phyloP scores from a whole-genome alignment of 1,140 invertebrate species.

The Zaprionus taronus region DNA sequence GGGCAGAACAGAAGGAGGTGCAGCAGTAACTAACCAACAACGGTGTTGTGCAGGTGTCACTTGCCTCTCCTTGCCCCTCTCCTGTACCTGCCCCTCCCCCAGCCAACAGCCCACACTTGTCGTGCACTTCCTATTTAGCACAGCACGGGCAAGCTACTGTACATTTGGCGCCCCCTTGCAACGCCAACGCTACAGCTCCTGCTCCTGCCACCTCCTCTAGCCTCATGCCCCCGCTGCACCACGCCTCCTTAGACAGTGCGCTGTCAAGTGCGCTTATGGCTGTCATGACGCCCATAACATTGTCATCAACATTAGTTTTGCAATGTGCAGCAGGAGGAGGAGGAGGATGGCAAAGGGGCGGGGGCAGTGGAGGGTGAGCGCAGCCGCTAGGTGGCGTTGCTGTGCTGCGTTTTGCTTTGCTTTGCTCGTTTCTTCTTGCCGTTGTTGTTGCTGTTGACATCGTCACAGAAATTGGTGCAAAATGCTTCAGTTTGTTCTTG shows the following conservation, averaged over 20 bases:
- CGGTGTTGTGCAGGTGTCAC: conserved; percentile 5
- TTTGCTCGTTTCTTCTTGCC: conserved; percentile 14
- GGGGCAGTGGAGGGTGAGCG: background rate
- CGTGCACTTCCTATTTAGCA: background rate
- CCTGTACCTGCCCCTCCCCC: background rate
- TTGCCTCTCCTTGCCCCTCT: background rate
- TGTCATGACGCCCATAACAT: conserved; percentile 83
- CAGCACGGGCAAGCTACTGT: background rate
- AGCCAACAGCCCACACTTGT: background rate
- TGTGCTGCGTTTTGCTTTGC: conserved; percentile 30
- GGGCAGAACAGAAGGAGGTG: background rate
- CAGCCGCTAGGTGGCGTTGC: conserved; percentile 52
- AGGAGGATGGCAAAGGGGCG: background rate
- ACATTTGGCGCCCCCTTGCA: conserved; percentile 2
- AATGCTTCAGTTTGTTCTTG: conserved; percentile 60
- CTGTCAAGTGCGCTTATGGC: conserved; percentile 81
- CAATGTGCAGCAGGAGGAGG: background rate
- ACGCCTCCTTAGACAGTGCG: conserved; percentile 24
- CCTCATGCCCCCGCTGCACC: background rate
- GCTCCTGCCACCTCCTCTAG: background rate
- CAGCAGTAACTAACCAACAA: conserved; percentile 1
- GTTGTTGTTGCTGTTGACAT: conserved; percentile 62
- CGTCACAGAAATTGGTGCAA: conserved; percentile 81
- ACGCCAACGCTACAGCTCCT: background rate
- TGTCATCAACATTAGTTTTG: conserved; percentile 82